Conservation (phyloP, 92 coral and sea anemone species). For the Paragorgia papillata region DNA sequence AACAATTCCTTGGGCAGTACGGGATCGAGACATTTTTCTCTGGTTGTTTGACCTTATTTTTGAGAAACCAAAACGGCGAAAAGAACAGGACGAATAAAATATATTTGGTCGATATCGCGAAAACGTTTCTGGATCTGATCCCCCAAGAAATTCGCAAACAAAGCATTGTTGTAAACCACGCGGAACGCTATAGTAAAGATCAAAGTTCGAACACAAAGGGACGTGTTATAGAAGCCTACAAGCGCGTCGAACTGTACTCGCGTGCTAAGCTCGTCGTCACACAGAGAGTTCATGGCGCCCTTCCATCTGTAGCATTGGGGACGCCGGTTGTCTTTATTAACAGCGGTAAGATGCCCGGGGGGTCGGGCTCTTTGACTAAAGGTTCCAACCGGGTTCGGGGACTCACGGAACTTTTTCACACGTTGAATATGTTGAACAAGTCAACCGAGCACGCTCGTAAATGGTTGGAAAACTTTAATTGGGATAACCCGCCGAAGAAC, state of each 20-base stretch:
- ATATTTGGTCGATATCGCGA: conserved; percentile 32
- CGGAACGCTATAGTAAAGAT: not conserved
- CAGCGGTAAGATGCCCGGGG: conserved; percentile 13
- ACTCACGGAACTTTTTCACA: no score
- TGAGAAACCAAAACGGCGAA: conserved; percentile 8
- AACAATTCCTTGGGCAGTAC: not conserved
- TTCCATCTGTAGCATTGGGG: conserved; percentile 51
- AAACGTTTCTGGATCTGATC: conserved; percentile 6
- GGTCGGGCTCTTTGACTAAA: conserved; percentile 4
- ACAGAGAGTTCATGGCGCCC: conserved; percentile 38
- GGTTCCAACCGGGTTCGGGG: no score
- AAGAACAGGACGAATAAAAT: conserved; percentile 3
- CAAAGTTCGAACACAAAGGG: not conserved
- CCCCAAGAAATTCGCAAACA: conserved; percentile 21
- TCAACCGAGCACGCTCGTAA: conserved; percentile 23
- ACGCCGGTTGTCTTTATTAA: conserved; percentile 41
- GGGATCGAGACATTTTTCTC: conserved; percentile 5
- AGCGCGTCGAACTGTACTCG: conserved; percentile 24
- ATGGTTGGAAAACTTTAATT: conserved; percentile 28
- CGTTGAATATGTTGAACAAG: conserved; percentile 16
- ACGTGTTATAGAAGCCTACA: conserved; percentile 36
- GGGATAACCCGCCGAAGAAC: conserved; percentile 46
- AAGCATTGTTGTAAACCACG: conserved; percentile 17
- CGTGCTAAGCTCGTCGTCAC: conserved; percentile 39
- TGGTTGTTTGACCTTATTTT: not conserved